phyloP scores from a whole-genome alignment of 1,140 invertebrate genomes.

The Rhagoletis pomonella region DNA sequence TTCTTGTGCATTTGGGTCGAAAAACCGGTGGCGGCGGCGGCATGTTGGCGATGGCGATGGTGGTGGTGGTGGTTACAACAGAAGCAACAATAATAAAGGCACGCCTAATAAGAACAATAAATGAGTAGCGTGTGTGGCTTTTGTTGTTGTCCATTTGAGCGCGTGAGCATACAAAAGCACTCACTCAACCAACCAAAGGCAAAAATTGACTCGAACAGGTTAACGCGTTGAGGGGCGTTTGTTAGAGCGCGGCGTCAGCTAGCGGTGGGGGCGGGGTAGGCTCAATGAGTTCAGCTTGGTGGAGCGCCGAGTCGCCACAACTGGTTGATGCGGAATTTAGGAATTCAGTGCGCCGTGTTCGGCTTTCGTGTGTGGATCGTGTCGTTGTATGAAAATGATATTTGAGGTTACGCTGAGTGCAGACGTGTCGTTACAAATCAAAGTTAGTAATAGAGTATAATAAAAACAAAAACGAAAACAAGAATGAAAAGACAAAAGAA shows the following conservation, averaged over 20 bases:
- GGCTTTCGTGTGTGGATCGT: conserved; percentile 73
- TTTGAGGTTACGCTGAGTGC: background rate
- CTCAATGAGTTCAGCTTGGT: conserved; percentile 58
- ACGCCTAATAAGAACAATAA: background rate
- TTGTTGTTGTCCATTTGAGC: conserved; percentile 56
- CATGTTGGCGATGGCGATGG: background rate
- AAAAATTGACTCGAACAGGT: conserved; percentile 46
- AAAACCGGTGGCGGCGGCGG: conserved; percentile 13
- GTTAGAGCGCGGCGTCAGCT: background rate
- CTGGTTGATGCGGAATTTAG: conserved; percentile 58
- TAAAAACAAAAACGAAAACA: background rate
- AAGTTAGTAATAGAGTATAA: conserved; percentile 54
- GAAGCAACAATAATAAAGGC: too few relatives aligned
- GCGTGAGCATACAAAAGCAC: conserved; percentile 59
- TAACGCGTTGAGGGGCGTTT: conserved; percentile 54
- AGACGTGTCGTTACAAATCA: conserved; percentile 56
- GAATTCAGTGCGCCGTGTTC: conserved; percentile 52
- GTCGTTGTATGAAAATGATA: conserved; percentile 50
- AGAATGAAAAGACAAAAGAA: background rate
- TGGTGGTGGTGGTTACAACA: background rate
- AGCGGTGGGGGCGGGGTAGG: conserved; percentile 16
- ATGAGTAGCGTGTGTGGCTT: background rate
- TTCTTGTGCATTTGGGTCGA: conserved; percentile 62
- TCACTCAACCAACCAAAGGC: conserved; percentile 57
- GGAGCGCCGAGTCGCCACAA: conserved; percentile 45